Conservation (phyloP, 2,113 vertebrate species). For the Spheniscus mendiculus region DNA sequence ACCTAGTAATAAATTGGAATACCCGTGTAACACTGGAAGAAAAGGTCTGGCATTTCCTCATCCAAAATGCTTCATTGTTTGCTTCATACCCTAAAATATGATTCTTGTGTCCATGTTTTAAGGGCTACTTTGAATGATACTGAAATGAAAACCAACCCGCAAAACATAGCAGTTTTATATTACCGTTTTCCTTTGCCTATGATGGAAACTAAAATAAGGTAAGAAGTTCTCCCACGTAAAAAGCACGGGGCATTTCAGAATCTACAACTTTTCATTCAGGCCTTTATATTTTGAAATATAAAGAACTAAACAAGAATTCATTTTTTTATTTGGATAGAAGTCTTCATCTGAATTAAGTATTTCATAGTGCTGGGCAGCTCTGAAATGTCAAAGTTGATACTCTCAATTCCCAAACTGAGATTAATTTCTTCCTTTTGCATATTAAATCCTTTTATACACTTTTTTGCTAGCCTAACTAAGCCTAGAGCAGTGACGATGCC, state of each 20-base stretch:
- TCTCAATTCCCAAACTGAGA: background rate
- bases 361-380: background rate
- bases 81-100: background rate
- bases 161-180: background rate
- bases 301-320: background rate
- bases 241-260: background rate
- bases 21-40: background rate
- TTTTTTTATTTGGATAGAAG: background rate
- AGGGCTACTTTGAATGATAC: background rate
- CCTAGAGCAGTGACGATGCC: background rate
- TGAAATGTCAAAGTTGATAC: background rate
- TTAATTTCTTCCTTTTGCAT: background rate
- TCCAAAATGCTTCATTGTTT: background rate
- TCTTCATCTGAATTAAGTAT: background rate
- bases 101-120: background rate
- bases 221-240: background rate
- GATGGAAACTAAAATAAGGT: background rate
- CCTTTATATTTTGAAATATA: background rate
- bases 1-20: background rate
- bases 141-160: background rate
- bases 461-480: background rate
- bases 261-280: background rate
- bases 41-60: background rate
- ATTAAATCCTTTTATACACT: background rate
- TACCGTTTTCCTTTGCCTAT: background rate